phyloP scores from a whole-genome alignment of 1,140 invertebrate species.

The Anthonomus grandis region DNA sequence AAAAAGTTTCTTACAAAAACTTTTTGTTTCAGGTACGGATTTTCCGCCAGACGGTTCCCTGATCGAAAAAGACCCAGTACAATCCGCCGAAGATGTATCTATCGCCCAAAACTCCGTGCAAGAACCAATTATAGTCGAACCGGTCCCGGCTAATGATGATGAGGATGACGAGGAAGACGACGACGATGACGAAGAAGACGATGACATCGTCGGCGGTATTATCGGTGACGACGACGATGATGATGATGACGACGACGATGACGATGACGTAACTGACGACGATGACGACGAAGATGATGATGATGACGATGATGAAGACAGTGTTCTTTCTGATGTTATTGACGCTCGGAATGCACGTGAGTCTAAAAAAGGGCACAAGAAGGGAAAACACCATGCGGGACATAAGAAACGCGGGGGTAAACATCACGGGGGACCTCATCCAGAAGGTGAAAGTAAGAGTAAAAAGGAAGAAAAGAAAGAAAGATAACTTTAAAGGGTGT shows the following conservation, averaged over 20 bases:
- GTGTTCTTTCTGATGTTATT: constrained; percentile 65
- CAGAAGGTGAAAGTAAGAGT: constrained; percentile 2
- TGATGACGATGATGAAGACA: constrained; percentile 70
- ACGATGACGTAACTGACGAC: constrained; percentile 58
- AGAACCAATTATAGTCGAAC: constrained; percentile 39
- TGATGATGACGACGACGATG: constrained; percentile 52
- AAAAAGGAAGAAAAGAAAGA: constrained; percentile 20
- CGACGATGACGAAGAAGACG: constrained; percentile 64
- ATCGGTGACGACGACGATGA: constrained; percentile 57
- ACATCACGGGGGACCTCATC: constrained; percentile 9
- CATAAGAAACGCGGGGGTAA: constrained; percentile 14
- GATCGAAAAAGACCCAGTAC: constrained; percentile 43
- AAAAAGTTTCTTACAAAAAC: too few relatives aligned
- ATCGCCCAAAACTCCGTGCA: constrained; percentile 37
- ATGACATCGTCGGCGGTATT: constrained; percentile 69
- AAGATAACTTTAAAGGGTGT: constrained; percentile 12
- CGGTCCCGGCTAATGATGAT: constrained; percentile 38
- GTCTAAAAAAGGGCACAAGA: constrained; percentile 60
- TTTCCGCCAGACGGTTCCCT: constrained; percentile 27
- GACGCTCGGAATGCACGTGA: constrained; percentile 72
- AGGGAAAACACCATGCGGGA: constrained; percentile 56
- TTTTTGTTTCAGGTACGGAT: constrained; percentile 20
- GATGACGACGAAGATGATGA: constrained; percentile 71
- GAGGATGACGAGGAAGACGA: constrained; percentile 56
- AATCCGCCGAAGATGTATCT: constrained; percentile 42